A percentile compares a stretch with the other conserved stretches of the same genome.
Conservation (phyloP, 2,888 invertebrate genomes). For the Diloba caeruleocephala region DNA sequence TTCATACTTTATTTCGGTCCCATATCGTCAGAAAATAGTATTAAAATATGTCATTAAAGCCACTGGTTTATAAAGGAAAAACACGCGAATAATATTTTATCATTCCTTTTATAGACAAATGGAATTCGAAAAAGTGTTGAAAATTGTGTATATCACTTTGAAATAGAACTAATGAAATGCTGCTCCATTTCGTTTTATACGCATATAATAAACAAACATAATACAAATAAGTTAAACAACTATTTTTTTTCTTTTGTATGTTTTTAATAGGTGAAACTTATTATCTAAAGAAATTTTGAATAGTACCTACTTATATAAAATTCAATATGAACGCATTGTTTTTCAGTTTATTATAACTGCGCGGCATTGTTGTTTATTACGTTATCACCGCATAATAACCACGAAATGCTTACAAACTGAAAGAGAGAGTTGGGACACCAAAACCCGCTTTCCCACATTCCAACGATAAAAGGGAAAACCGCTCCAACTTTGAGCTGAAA, state of each 20-base stretch:
- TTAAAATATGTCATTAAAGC: constrained; percentile 27
- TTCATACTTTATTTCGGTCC: no score
- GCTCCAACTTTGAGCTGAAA: constrained; percentile 68
- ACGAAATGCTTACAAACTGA: constrained; percentile 80
- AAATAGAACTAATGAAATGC: constrained; percentile 1
- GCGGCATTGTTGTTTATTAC: constrained; percentile 36
- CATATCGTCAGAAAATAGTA: background rate
- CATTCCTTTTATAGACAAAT: constrained; percentile 19
- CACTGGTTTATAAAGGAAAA: constrained; percentile 12
- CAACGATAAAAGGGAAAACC: constrained; percentile 86
- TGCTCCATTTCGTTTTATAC: background rate
- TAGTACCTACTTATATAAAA: background rate
- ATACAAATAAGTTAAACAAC: no score
- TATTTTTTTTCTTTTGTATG: no score
- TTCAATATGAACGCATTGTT: background rate
- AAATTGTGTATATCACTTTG: constrained; percentile 5
- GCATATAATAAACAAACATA: background rate
- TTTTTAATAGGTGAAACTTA: no score
- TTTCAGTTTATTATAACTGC: constrained; percentile 6
- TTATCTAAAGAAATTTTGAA: no score
- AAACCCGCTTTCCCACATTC: constrained; percentile 88
- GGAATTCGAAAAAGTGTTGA: constrained; percentile 16
- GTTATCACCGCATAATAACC: constrained; percentile 64
- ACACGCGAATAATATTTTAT: constrained; percentile 22
- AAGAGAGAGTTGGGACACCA: constrained; percentile 86